Evolutionary conservation across 2,888 invertebrate species (phyloP).

Genomic region (Morpho helenor): DNA sequence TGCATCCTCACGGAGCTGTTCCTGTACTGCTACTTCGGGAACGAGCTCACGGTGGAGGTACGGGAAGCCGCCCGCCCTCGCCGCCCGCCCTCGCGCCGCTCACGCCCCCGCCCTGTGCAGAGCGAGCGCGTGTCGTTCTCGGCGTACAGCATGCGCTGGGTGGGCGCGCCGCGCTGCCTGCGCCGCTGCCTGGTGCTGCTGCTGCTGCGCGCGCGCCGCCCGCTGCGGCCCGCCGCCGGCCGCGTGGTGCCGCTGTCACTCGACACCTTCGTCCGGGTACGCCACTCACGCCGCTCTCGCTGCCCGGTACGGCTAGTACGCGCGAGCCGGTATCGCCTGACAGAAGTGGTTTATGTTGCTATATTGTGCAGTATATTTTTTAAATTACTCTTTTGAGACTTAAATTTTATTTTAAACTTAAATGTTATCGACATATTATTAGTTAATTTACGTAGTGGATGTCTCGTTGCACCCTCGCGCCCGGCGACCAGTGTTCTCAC

Average conservation of each 20-base stretch:
- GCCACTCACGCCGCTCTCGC: not conserved
- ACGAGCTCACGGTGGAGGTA: constrained; percentile 76
- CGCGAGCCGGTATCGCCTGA: not conserved
- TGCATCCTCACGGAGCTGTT: constrained; percentile 78
- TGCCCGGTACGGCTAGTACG: not conserved
- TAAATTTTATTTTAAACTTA: not conserved
- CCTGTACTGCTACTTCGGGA: constrained; percentile 79
- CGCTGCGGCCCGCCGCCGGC: constrained; percentile 68
- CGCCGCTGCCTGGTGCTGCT: constrained; percentile 57
- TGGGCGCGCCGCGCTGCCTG: constrained; percentile 37
- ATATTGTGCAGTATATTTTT: not conserved
- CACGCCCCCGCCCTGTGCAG: constrained; percentile 37
- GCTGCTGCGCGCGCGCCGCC: constrained; percentile 65
- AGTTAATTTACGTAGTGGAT: too few species aligned
- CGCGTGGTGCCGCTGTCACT: constrained; percentile 71
- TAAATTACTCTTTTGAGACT: not conserved
- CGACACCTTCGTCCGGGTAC: constrained; percentile 65
- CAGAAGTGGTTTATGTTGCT: not conserved
- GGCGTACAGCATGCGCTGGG: constrained; percentile 58
- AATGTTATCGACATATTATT: not conserved
- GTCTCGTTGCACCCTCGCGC: too few species aligned
- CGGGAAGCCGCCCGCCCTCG: constrained; percentile 6
- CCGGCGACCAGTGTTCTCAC: too few species aligned
- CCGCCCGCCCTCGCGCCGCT: constrained; percentile 6
- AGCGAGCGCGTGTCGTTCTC: constrained; percentile 58